phyloP scores from a whole-genome alignment of 2,113 vertebrate genomes.

The Rhombomys opimus region DNA sequence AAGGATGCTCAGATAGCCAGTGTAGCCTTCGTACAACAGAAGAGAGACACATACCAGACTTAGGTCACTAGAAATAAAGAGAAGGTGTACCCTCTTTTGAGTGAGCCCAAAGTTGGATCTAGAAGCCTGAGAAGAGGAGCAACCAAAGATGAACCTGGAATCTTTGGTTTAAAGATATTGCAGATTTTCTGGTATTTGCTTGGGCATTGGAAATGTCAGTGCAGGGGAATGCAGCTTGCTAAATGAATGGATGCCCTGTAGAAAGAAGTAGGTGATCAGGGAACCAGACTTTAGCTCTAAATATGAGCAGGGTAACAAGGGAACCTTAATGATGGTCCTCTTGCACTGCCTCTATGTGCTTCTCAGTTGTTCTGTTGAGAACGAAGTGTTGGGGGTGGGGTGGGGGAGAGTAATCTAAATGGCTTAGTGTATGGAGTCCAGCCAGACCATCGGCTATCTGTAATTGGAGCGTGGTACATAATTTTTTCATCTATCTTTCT shows the following conservation, averaged over 20 bases:
- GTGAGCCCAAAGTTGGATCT: not conserved
- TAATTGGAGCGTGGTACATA: too few species aligned
- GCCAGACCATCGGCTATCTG: not conserved
- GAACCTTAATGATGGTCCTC: not conserved
- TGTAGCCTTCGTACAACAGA: not conserved
- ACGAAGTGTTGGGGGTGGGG: not conserved
- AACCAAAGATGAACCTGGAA: not conserved
- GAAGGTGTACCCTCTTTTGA: not conserved
- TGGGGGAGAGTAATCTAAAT: not conserved
- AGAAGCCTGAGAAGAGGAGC: not conserved
- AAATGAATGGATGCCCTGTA: not conserved
- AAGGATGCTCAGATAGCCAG: not conserved
- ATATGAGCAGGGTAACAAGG: not conserved
- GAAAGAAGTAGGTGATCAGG: not conserved
- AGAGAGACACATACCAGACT: not conserved
- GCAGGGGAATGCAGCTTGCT: not conserved
- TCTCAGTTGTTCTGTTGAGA: not conserved
- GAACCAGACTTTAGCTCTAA: not conserved
- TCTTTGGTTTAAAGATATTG: not conserved
- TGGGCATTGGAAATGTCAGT: not conserved
- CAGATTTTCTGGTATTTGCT: not conserved
- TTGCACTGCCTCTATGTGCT: not conserved
- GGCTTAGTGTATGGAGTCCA: not conserved
- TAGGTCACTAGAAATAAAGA: not conserved
- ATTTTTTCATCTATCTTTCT: constrained; percentile 28